Base-by-base conservation (phyloP, 2,888 invertebrate species). In the Pyrrhosoma nymphula region DNA sequence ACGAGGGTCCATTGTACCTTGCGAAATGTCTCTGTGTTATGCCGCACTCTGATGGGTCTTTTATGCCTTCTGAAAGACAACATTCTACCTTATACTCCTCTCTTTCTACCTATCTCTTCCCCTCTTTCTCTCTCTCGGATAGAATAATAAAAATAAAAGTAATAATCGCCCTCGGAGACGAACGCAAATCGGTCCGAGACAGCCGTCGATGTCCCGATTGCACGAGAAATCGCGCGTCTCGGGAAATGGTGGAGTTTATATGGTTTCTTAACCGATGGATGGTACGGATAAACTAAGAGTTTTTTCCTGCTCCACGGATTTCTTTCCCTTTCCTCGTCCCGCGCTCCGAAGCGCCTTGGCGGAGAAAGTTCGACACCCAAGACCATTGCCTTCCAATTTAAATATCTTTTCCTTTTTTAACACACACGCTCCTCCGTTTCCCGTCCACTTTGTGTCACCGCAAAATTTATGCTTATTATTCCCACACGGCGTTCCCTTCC, bases 361-460 rank as follows among this genome's bases (percentile, higher is more conserved):
- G 89, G 89, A 89, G 89, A 89, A 89, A 89, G 89, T 89, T 89
- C 89, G 89, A 89, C 89, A 89, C 89, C 56, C 89, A 89, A 89
- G 89, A 89, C 88, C 89, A 89, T 89, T 56, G 89, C 89, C 89
- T 89, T 47, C 89, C 89, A 89, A 89, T 89, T 89, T 89, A 89
- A 89, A 89, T 89, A 56, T 89, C 56, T 89, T 89, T 56, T 89
- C 55, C 47, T 89, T 47, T 47, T 60, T 60, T n/a, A 69, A 60
- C 12, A 60, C 60, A 20, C 60, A n/a, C 69, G 14, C 82, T 89
- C 56, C 56, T 56, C 26, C 55, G 55, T 89, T 89, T 89, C 89
- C 89, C 89, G 89, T 89, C 89, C 89, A 89, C 89, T 89, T 89
- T 89, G 89, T 89, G 89, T 89, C 89, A 89, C 26, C 89, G 89